These are phyloP conservation scores for Furnarius figulus DNA, from an alignment of 2,113 vertebrate species.

Conservation along the genomic window DNA sequence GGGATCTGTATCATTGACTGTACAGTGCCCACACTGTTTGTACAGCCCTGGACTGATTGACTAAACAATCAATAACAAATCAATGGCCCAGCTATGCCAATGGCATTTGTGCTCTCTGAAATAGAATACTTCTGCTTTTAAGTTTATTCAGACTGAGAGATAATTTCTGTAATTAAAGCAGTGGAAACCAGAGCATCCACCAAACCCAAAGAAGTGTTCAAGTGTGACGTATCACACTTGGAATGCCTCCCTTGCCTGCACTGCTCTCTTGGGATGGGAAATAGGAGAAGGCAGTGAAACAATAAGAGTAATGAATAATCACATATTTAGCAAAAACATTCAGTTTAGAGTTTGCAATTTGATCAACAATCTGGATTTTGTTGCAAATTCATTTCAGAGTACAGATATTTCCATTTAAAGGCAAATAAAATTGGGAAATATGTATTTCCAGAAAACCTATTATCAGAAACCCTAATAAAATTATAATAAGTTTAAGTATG, in stretches of 20 bases:
- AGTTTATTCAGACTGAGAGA: background rate
- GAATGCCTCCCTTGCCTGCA: conserved; percentile 39
- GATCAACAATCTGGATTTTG: background rate
- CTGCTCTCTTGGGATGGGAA: conserved; percentile 27
- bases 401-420: background rate
- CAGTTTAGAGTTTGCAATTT: background rate
- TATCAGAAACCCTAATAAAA: background rate
- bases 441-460: background rate
- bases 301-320: conserved; percentile 52
- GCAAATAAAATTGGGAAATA: background rate
- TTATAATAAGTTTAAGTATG: background rate
- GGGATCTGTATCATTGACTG: background rate
- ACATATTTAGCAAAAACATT: conserved; percentile 23
- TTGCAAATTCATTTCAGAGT: background rate
- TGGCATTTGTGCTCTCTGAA: background rate
- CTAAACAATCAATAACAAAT: background rate
- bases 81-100: background rate
- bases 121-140: background rate
- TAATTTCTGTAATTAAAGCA: conserved; percentile 9
- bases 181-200: conserved; percentile 35
- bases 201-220: conserved; percentile 3
- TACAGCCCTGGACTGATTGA: background rate
- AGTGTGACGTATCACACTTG: background rate
- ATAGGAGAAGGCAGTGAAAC: conserved; percentile 8
- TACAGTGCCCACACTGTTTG: background rate